These are phyloP conservation scores for Pachypeltis micranthus DNA, from an alignment of 1,140 invertebrate genomes.

Conservation along the genomic window DNA sequence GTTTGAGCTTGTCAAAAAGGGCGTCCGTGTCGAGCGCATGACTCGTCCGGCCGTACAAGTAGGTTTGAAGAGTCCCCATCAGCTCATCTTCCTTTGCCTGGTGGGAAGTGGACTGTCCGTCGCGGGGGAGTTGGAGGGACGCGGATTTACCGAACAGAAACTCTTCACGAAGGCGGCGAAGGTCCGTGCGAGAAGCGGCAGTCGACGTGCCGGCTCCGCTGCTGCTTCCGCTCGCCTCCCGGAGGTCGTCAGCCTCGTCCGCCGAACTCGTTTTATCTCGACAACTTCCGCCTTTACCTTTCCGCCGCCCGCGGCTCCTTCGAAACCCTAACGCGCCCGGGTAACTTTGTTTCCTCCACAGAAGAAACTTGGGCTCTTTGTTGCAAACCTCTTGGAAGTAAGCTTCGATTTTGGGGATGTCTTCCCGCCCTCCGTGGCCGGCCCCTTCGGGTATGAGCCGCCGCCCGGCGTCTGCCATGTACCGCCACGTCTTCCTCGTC, in stretches of 20 bases:
- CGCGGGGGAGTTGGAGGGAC: background rate
- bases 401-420: constrained; percentile 63
- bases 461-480: constrained; percentile 79
- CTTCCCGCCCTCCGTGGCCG: constrained; percentile 52
- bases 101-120: constrained; percentile 29
- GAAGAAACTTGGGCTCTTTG: constrained; percentile 58
- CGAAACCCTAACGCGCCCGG: constrained; percentile 50
- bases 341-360: constrained; percentile 70
- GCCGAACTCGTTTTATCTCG: constrained; percentile 44
- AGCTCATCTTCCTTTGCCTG: constrained; percentile 41
- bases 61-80: constrained; percentile 52
- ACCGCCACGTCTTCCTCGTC: constrained; percentile 77
- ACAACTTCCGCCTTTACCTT: constrained; percentile 45
- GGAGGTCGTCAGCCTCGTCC: constrained; percentile 43
- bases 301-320: constrained; percentile 40
- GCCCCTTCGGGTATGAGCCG: constrained; percentile 63
- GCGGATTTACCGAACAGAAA: constrained; percentile 37
- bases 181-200: constrained; percentile 47
- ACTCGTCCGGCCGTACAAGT: constrained; percentile 38
- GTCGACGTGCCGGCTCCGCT: constrained; percentile 2
- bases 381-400: constrained; percentile 73
- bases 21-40: constrained; percentile 45
- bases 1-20: constrained; percentile 49
- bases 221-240: background rate
- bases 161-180: constrained; percentile 51